Evolutionary conservation across 2,797 vertebrate genomes (phyloP).

Genomic region (Poeciliopsis presidionis): DNA sequence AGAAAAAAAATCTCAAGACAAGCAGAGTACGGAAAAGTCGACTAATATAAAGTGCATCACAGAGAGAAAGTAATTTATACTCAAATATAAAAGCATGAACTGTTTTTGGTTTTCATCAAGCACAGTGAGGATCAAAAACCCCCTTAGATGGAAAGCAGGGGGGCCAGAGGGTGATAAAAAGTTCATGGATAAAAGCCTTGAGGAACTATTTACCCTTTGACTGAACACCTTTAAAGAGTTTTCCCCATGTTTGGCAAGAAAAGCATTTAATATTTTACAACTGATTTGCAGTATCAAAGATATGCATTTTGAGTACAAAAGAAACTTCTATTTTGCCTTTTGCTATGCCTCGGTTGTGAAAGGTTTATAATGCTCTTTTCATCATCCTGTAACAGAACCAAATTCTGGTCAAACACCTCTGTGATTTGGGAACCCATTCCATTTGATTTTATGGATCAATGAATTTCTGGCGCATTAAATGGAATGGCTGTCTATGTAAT

Average conservation of each 20-base stretch:
- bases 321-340: conserved; percentile 17
- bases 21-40: conserved; percentile 10
- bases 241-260: conserved; percentile 9
- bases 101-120: conserved; percentile 52
- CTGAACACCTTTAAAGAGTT: conserved; percentile 12
- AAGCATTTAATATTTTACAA: conserved; percentile 3
- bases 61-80: conserved; percentile 19
- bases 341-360: conserved; percentile 26
- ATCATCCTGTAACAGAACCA: conserved; percentile 56
- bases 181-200: conserved; percentile 45
- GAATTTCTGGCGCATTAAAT: conserved; percentile 71
- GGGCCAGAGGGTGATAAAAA: conserved; percentile 40
- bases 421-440: conserved; percentile 70
- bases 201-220: conserved; percentile 32
- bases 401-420: conserved; percentile 66
- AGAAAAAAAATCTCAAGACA: background rate
- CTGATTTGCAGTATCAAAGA: background rate
- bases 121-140: conserved; percentile 28
- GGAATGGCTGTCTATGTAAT: conserved; percentile 75
- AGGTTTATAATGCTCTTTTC: conserved; percentile 53
- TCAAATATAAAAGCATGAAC: conserved; percentile 34
- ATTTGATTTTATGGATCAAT: conserved; percentile 80
- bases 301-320: conserved; percentile 21
- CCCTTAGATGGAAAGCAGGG: conserved; percentile 17
- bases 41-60: conserved; percentile 16